Evolutionary conservation across 2,113 vertebrate genomes (phyloP).

Genomic region (Albula glossodonta): DNA sequence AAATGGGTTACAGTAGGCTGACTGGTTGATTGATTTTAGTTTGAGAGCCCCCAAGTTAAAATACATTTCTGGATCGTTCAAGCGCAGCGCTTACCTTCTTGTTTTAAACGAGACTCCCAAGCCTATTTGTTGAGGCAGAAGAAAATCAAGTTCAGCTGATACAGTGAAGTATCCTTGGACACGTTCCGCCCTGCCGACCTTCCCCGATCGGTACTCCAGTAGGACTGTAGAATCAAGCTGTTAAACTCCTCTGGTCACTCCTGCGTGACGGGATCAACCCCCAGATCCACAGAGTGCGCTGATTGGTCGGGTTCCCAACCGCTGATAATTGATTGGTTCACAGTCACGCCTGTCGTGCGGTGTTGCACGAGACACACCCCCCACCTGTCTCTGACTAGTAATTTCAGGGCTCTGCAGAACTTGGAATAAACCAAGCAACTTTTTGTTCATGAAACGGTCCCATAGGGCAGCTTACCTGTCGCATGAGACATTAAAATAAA

Average conservation of each 20-base stretch:
- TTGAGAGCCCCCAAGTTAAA: background rate
- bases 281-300: background rate
- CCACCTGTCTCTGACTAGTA: conserved; percentile 50
- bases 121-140: background rate
- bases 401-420: background rate
- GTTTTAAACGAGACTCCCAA: background rate
- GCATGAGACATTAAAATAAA: background rate
- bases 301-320: conserved; percentile 36
- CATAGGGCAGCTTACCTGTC: background rate
- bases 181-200: conserved; percentile 22
- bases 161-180: background rate
- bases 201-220: background rate
- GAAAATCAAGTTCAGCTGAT: background rate
- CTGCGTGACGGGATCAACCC: conserved; percentile 30
- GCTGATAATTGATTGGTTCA: conserved; percentile 39
- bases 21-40: background rate
- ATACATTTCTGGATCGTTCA: background rate
- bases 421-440: background rate
- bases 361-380: conserved; percentile 26
- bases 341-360: conserved; percentile 32
- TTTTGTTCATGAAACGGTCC: background rate
- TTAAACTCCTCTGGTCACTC: conserved; percentile 33
- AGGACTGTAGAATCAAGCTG: conserved; percentile 26
- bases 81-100: background rate
- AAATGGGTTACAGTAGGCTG: background rate